phyloP scores from a whole-genome alignment of 2,797 vertebrate genomes.

The Mycteria americana region DNA sequence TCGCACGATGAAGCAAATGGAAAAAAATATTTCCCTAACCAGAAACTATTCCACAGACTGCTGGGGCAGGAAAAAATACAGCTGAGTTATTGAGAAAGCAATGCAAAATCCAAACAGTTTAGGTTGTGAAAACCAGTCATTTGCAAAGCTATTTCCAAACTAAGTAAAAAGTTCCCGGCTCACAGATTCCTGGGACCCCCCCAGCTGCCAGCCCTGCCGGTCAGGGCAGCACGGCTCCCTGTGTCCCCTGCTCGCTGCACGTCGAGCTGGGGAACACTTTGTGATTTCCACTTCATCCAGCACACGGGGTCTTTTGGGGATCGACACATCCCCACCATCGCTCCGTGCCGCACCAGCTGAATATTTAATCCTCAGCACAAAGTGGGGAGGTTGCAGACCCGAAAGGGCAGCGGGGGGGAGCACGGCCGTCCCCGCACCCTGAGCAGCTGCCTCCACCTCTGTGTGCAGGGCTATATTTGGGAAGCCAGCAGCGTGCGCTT shows the following conservation, averaged over 20 bases:
- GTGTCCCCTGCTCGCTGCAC: rapidly evolving
- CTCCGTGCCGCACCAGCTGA: rapidly evolving
- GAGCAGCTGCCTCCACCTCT: background rate
- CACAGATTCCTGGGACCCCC: background rate
- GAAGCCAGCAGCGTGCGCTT: background rate
- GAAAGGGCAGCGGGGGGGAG: rapidly evolving
- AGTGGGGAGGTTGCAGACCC: background rate
- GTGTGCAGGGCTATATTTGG: conserved; percentile 54
- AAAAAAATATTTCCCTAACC: background rate
- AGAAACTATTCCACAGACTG: conserved; percentile 5
- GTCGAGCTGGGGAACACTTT: rapidly evolving
- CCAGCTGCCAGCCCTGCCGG: background rate
- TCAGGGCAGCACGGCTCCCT: background rate
- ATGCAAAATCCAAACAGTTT: conserved; percentile 18
- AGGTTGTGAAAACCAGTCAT: background rate
- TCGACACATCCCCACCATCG: rapidly evolving
- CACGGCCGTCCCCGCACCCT: rapidly evolving
- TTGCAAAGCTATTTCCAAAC: conserved; percentile 43
- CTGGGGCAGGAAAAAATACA: background rate
- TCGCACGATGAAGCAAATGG: background rate
- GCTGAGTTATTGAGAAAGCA: background rate
- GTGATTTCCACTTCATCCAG: background rate
- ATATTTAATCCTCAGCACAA: background rate
- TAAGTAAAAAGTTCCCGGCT: background rate
- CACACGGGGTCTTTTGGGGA: rapidly evolving